A percentile compares a stretch with the other conserved stretches of the same genome.
phyloP scores from a whole-genome alignment of 2,888 invertebrate genomes.

The Melipona beecheii region DNA sequence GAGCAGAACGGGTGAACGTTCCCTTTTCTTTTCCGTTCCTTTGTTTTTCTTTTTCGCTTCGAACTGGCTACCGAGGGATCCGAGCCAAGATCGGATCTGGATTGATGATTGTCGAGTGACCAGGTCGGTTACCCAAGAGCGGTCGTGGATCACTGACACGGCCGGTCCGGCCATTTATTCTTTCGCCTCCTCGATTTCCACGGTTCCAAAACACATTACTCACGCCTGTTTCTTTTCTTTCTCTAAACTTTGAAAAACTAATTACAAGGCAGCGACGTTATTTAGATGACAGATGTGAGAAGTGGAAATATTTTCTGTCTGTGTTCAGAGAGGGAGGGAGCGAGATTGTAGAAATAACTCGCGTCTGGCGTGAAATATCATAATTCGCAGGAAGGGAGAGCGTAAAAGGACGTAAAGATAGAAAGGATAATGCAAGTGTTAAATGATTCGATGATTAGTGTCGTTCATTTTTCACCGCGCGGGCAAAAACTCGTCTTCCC shows the following conservation, averaged over 20 bases:
- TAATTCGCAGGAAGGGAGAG: neutral
- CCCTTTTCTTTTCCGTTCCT: neutral
- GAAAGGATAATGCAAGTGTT: neutral
- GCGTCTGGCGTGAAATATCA: neutral
- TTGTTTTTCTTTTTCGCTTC: neutral
- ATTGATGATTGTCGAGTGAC: neutral
- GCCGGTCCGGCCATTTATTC: neutral
- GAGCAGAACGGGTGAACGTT: neutral
- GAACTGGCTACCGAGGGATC: slow-evolving; percentile 6
- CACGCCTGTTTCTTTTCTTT: too few relatives aligned
- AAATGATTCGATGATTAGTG: slow-evolving; percentile 30
- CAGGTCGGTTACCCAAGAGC: neutral
- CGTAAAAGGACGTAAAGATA: neutral
- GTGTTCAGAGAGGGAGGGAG: too few relatives aligned
- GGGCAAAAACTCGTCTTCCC: neutral
- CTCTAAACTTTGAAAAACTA: too few relatives aligned
- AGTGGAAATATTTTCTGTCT: too few relatives aligned
- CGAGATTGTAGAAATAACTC: neutral
- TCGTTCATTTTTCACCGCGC: slow-evolving; percentile 1
- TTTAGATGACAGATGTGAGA: too few relatives aligned
- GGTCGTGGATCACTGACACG: neutral
- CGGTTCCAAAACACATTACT: too few relatives aligned
- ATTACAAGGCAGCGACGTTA: too few relatives aligned
- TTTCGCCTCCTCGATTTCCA: neutral
- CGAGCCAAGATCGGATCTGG: neutral